Evolutionary conservation across 2,113 vertebrate genomes (phyloP), one percentile per base, ranked within the genome.

Genomic region (Emydura subglobosa): DNA sequence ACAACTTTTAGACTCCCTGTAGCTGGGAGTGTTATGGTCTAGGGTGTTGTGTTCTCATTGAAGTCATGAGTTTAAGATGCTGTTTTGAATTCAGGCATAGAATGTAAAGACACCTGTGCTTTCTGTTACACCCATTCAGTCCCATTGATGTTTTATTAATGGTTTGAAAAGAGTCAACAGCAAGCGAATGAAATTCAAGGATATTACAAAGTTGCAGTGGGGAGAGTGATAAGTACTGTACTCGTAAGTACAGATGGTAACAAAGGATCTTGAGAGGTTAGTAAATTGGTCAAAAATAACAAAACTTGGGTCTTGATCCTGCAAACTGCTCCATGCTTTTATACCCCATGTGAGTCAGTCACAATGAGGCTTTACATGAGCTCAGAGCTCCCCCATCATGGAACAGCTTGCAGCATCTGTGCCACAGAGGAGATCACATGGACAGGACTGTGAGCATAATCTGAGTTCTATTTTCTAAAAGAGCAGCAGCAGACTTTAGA

Each of bases 41-140:
- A 10, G 0, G 0, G 87, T 51, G 19, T 8, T 54, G 17, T 0
- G 0, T 16, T 49, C 11, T 90, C 57, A 9, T 27, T 59, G 57
- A 59, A 53, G 57, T 59, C 81, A 59, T 80, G 78, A 81, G 17
- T 13, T 79, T 54, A 2, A 79, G 22, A 31, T 72, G 74, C 57
- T 25, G 25, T 89, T 93, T 12, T n/a, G 84, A 6, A 13, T 81
- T 94, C 29, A 83, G 53, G 88, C 14, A 24, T 0, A 72, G 50
- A n/a, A 3, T 19, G 8, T 31, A 82, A 90, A 84, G 50, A 24
- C 5, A 44, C 57, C 10, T 10, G 59, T 1, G 6, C 51, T 42
- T 81, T 29, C 12, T 79, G 47, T 44, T 79, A 42, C 9, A 89
- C n/a, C 76, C 10, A 54, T 7, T 65, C 88, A 19, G 29, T 93